Conservation (phyloP, 2,113 vertebrate species). For the Amblyopsis rosae region DNA sequence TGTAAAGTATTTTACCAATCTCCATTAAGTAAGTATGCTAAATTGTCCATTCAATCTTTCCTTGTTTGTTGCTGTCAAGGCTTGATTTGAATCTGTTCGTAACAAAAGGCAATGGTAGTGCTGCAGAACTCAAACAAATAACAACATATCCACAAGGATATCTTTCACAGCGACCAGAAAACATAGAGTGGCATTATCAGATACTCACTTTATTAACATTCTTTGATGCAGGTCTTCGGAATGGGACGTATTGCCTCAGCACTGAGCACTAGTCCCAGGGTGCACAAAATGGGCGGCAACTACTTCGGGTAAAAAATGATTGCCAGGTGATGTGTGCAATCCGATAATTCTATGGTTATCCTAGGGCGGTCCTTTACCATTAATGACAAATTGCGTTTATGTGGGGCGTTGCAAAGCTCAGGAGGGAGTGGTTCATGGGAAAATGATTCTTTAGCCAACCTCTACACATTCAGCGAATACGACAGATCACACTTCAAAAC, state of each 20-base stretch:
- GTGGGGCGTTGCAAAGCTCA: not conserved
- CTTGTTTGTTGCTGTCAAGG: slow-evolving; percentile 18
- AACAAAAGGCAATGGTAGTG: slow-evolving; percentile 41
- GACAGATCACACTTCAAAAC: not conserved
- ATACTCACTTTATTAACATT: slow-evolving; percentile 76
- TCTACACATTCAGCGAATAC: not conserved
- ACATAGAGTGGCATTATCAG: slow-evolving; percentile 44
- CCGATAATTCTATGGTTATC: fast-evolving
- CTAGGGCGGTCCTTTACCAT: not conserved
- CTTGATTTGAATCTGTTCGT: slow-evolving; percentile 35
- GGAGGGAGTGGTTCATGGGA: slow-evolving; percentile 46
- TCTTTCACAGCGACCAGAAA: not conserved
- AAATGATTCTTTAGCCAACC: slow-evolving; percentile 33
- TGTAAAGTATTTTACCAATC: not conserved
- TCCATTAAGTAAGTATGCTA: slow-evolving; percentile 3
- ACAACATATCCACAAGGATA: not conserved
- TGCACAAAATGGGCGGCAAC: slow-evolving; percentile 37
- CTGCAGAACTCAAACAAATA: not conserved
- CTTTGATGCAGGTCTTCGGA: slow-evolving; percentile 46
- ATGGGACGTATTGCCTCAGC: slow-evolving; percentile 39
- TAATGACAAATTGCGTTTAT: slow-evolving; percentile 28
- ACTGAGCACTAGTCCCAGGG: slow-evolving; percentile 46
- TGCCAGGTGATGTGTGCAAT: slow-evolving; percentile 52
- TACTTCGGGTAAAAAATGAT: slow-evolving; percentile 57
- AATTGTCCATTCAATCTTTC: slow-evolving; percentile 58